Percentiles rank a stretch among this genome's conserved stretches.
These are phyloP conservation scores for Patagioenas fasciata DNA, from an alignment of 2,113 vertebrate genomes.

Conservation along the genomic window DNA sequence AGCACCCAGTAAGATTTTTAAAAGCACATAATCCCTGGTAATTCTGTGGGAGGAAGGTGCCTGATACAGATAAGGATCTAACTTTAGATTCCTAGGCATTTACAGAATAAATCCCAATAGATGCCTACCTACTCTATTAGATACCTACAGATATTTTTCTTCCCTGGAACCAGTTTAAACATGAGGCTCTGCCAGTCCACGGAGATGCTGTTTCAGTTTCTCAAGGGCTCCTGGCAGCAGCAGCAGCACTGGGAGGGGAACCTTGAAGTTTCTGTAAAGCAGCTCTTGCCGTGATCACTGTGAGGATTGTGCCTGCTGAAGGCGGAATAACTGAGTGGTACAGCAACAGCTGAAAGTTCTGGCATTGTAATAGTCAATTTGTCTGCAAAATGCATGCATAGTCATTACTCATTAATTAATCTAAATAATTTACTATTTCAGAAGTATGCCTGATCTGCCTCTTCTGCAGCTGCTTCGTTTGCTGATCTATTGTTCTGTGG, in stretches of 20 bases:
- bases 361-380: neutral
- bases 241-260: neutral
- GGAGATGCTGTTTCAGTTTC: neutral
- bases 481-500: conserved; percentile 27
- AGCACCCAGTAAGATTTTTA: neutral
- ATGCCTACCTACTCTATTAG: neutral
- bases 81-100: neutral
- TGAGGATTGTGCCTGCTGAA: neutral
- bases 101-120: neutral
- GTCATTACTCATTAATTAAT: conserved; percentile 51
- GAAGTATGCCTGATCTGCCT: neutral
- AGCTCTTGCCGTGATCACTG: neutral
- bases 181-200: neutral
- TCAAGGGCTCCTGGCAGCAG: neutral
- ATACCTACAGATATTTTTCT: neutral
- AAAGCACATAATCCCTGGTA: conserved; percentile 6
- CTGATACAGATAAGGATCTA: neutral
- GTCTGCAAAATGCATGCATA: conserved; percentile 21
- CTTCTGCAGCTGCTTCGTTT: conserved; percentile 5
- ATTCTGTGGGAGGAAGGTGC: neutral
- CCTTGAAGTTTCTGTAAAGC: neutral
- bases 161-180: neutral
- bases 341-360: neutral
- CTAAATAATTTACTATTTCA: conserved; percentile 28
- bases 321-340: neutral